These are phyloP conservation scores for Oryctes rhinoceros DNA, from an alignment of 1,140 invertebrate species.

Conservation along the genomic window DNA sequence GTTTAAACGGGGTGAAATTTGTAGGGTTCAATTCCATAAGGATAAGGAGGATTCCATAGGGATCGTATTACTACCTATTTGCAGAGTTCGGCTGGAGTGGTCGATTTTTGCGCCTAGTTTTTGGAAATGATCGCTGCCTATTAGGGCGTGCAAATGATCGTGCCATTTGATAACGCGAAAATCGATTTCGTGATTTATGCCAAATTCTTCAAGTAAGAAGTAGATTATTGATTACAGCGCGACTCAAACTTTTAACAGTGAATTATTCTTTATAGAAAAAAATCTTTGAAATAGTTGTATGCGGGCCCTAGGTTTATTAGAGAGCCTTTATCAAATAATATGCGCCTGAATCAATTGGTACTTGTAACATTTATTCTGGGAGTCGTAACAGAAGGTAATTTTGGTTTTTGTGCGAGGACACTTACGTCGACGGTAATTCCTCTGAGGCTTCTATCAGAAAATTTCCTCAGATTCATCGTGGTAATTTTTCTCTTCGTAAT, in stretches of 20 bases:
- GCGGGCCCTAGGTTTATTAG: not conserved
- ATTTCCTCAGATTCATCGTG: not conserved
- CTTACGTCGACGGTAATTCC: no score
- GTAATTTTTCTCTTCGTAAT: not conserved
- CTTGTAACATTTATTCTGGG: not conserved
- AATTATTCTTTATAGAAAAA: not conserved
- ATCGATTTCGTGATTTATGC: no score
- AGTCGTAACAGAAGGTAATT: conserved; percentile 22
- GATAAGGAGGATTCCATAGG: no score
- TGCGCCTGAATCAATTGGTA: not conserved
- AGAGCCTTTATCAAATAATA: not conserved
- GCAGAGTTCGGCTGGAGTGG: not conserved
- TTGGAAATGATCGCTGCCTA: not conserved
- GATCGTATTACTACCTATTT: no score
- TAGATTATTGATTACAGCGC: not conserved
- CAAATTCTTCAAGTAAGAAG: no score
- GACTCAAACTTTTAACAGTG: not conserved
- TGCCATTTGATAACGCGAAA: no score
- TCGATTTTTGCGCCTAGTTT: not conserved
- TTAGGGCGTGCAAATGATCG: no score
- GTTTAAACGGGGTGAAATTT: no score
- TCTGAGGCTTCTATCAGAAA: conserved; percentile 17
- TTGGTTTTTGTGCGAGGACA: conserved; percentile 27
- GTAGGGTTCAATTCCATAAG: no score
- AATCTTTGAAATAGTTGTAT: not conserved